Conservation (phyloP, 2,888 invertebrate genomes). For the Pollenia labialis region DNA sequence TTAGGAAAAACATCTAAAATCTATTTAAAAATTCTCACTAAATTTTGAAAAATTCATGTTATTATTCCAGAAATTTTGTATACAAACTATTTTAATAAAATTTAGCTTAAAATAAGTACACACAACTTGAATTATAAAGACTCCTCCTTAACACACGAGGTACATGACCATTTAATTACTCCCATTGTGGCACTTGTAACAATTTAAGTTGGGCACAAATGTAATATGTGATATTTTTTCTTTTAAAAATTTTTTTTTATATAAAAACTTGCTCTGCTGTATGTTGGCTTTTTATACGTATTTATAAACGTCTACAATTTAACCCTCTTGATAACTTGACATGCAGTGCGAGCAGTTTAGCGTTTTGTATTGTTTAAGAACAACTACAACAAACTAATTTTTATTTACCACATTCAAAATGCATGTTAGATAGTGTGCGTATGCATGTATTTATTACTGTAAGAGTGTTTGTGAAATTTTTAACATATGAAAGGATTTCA, state of each 20-base stretch:
- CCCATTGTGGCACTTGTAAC: conserved; percentile 57
- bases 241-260: background rate
- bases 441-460: background rate
- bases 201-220: conserved; percentile 52
- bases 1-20: too few relatives aligned
- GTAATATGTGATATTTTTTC: conserved; percentile 11
- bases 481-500: conserved; percentile 66
- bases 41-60: too few relatives aligned
- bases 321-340: conserved; percentile 62
- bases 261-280: background rate
- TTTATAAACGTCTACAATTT: conserved; percentile 26
- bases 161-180: conserved; percentile 52
- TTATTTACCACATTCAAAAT: conserved; percentile 11
- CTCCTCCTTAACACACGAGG: background rate
- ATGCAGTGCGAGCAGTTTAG: conserved; percentile 38
- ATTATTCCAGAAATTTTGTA: too few relatives aligned
- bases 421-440: background rate
- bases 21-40: too few relatives aligned
- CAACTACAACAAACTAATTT: conserved; percentile 43
- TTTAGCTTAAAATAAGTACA: background rate
- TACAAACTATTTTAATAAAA: background rate
- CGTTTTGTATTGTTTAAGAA: conserved; percentile 34
- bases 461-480: background rate
- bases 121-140: background rate
- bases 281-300: conserved; percentile 8